phyloP scores from a whole-genome alignment of 2,113 vertebrate species.

The Pterocles orientalis region DNA sequence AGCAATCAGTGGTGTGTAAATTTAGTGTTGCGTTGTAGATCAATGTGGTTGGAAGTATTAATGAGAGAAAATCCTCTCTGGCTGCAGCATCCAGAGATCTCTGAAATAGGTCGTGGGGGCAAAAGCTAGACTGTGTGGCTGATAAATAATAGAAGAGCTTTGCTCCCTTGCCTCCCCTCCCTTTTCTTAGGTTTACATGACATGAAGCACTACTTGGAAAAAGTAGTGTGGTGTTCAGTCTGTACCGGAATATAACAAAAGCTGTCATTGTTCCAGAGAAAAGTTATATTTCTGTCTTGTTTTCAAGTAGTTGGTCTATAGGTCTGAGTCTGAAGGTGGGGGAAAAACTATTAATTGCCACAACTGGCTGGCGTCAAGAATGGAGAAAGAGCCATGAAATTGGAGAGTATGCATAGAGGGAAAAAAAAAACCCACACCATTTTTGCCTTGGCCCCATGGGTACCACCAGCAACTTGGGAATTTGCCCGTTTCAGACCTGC shows the following conservation, averaged over 20 bases:
- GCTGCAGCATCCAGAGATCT: not conserved
- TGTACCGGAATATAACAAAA: not conserved
- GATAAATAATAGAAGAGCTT: slow-evolving; percentile 52
- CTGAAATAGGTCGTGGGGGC: not conserved
- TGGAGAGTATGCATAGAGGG: accelerated
- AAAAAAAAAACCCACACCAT: not conserved
- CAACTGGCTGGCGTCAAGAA: not conserved
- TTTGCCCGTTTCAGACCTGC: not conserved
- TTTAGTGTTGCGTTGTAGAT: not conserved
- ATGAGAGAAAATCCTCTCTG: not conserved
- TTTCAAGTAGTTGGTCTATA: not conserved
- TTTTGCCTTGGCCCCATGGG: not conserved
- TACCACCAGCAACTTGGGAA: not conserved
- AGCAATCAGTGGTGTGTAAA: not conserved
- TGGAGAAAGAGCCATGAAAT: not conserved
- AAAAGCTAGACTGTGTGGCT: not conserved
- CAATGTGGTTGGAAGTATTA: slow-evolving; percentile 13
- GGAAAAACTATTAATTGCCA: not conserved
- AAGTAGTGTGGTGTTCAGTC: not conserved
- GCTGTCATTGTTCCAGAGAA: not conserved
- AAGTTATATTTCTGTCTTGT: not conserved
- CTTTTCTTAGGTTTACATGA: slow-evolving; percentile 17
- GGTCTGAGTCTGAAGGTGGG: not conserved
- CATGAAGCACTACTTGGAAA: not conserved
- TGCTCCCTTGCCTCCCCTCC: not conserved